Evolutionary conservation across 2,113 vertebrate genomes (phyloP), one percentile per base, ranked within the genome.

Genomic region (Indicator indicator): DNA sequence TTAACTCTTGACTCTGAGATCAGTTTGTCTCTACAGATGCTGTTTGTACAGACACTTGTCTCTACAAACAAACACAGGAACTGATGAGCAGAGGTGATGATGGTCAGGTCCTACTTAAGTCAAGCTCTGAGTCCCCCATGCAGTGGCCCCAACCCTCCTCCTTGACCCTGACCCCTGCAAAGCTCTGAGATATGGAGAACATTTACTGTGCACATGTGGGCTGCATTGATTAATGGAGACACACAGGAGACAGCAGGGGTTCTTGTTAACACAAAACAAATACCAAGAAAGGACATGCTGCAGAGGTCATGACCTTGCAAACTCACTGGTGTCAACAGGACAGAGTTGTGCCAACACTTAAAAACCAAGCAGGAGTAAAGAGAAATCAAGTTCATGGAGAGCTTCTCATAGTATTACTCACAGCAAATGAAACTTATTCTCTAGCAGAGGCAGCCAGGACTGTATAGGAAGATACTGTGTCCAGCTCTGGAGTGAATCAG

Each of bases 131-230:
- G 46, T 33, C 26, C 64, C 77, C 33, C 38, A 5, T 2, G 9
- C 28, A n/a, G 16, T 1, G 17, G 19, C 59, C 18, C 0, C 72
- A 70, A 81, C 9, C 17, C 24, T 64, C 13, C 40, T 73, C 33
- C 38, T 56, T 16, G 56, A 28, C 20, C 59, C 7, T 16, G 50
- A 60, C 4, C 60, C 30, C 32, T 19, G 44, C 28, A 42, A 65
- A 84, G 52, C 75, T 70, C 74, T 52, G 60, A 67, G 60, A 77
- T 8, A 4, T 0, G 12, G 46, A 83, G 55, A 70, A 73, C 40
- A 14, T 42, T 55, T 56, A 60, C 54, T 23, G 28, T 0, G 3
- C 28, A 7, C 18, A 5, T 0, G 5, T 0, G 8, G 46, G 72
- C 26, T 11, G 0, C 10, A 84, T 68, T 2, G 33, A 85, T 17